Conservation (phyloP, 2,888 invertebrate genomes). For the Tiliacea citrago region DNA sequence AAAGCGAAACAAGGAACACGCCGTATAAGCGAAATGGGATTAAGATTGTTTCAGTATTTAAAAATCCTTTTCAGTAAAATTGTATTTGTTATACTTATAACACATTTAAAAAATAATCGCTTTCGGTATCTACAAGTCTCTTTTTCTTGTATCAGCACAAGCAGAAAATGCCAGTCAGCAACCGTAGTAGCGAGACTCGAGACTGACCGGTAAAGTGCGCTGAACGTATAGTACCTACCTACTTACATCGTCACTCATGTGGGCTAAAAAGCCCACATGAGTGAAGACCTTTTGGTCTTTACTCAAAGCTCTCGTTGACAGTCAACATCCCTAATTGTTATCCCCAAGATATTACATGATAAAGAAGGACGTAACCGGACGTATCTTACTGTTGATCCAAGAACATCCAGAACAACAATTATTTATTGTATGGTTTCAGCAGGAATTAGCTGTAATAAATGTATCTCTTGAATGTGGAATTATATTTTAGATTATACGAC, state of each 20-base stretch:
- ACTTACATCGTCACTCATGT: slow-evolving; percentile 1
- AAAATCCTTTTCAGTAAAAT: slow-evolving; percentile 1
- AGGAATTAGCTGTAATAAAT: slow-evolving; percentile 29
- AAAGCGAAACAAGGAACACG: slow-evolving; percentile 26
- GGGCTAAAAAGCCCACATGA: no score
- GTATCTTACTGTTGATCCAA: slow-evolving; percentile 22
- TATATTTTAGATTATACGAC: slow-evolving; percentile 15
- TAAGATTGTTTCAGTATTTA: slow-evolving; percentile 13
- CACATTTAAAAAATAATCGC: no score
- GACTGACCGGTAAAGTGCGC: background rate
- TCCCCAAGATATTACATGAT: slow-evolving; percentile 20
- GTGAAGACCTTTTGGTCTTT: no score
- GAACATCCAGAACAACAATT: slow-evolving; percentile 15
- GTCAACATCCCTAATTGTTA: slow-evolving; percentile 29
- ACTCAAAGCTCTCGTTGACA: slow-evolving; percentile 35
- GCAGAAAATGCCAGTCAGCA: slow-evolving; percentile 1
- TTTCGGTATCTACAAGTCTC: background rate
- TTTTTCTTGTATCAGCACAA: background rate
- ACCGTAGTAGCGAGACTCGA: background rate
- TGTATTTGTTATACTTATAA: background rate
- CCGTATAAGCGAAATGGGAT: slow-evolving; percentile 12
- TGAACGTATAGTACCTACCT: background rate
- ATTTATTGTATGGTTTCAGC: slow-evolving; percentile 15
- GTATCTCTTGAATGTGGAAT: background rate
- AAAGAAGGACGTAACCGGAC: slow-evolving; percentile 20